Percentiles rank a stretch among this genome's conserved stretches.
Conservation (phyloP, 2,888 invertebrate species). For the Lithophane ornitopus region DNA sequence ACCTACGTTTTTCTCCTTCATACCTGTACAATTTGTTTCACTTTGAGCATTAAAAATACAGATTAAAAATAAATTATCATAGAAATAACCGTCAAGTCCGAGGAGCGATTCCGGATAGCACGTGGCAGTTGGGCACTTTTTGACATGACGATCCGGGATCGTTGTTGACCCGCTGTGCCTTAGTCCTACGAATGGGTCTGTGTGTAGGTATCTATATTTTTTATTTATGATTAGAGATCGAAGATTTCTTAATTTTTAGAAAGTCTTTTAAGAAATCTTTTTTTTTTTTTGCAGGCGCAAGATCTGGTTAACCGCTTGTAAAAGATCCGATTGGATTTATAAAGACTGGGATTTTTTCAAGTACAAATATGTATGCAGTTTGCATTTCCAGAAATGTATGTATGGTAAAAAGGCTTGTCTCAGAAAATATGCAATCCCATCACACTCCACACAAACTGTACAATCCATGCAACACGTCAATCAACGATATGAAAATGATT, state of each 20-base stretch:
- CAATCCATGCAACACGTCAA: background rate
- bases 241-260: background rate
- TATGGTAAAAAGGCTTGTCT: conserved; percentile 9
- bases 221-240: background rate
- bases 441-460: conserved; percentile 31
- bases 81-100: too few relatives aligned
- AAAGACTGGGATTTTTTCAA: conserved; percentile 31
- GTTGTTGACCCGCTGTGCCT: too few relatives aligned
- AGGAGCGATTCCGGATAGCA: too few relatives aligned
- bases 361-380: conserved; percentile 27
- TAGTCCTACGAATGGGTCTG: background rate
- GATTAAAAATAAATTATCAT: too few relatives aligned
- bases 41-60: too few relatives aligned
- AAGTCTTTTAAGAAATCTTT: background rate
- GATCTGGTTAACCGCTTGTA: conserved; percentile 31
- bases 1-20: too few relatives aligned
- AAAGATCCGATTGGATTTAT: conserved; percentile 21
- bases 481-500: background rate
- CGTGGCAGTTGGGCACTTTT: too few relatives aligned
- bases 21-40: too few relatives aligned
- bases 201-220: background rate
- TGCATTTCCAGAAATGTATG: conserved; percentile 32
- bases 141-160: too few relatives aligned
- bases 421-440: conserved; percentile 28
- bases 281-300: conserved; percentile 34